A percentile compares a stretch with the other conserved stretches of the same genome.
phyloP scores from a whole-genome alignment of 1,140 invertebrate genomes.

The Macrobrachium nipponense region DNA sequence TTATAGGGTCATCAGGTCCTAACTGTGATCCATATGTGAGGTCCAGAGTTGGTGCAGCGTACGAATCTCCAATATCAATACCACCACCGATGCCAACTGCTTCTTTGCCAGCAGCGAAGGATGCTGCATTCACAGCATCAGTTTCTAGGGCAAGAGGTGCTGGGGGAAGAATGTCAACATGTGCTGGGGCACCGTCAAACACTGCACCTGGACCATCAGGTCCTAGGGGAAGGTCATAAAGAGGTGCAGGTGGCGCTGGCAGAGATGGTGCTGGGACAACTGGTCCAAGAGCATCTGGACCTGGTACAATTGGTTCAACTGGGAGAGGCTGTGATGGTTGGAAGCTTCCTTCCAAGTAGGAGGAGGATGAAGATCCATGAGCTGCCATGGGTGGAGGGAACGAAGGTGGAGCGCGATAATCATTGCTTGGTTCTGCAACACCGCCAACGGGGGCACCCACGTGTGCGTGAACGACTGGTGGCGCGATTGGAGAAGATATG shows the following conservation, averaged over 20 bases:
- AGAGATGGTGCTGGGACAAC: not conserved
- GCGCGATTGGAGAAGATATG: not conserved
- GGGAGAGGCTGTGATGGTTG: conserved; percentile 41
- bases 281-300: not conserved
- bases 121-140: not conserved
- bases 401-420: conserved; percentile 38
- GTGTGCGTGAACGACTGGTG: not conserved
- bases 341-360: conserved; percentile 48
- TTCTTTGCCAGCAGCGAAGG: not conserved
- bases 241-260: conserved; percentile 30
- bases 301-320: not conserved
- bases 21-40: conserved; percentile 52
- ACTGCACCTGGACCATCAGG: not conserved
- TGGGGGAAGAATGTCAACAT: conserved; percentile 6
- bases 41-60: not conserved
- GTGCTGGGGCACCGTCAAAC: not conserved
- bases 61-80: not conserved
- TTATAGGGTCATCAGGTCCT: conserved; percentile 60
- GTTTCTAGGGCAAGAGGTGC: conserved; percentile 34
- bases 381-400: conserved; percentile 47
- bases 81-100: not conserved
- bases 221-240: conserved; percentile 39
- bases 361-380: conserved; percentile 45
- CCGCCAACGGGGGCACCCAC: not conserved
- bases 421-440: conserved; percentile 18